Base-by-base conservation (phyloP, 2,888 invertebrate species). In the Punctoribates punctum region DNA sequence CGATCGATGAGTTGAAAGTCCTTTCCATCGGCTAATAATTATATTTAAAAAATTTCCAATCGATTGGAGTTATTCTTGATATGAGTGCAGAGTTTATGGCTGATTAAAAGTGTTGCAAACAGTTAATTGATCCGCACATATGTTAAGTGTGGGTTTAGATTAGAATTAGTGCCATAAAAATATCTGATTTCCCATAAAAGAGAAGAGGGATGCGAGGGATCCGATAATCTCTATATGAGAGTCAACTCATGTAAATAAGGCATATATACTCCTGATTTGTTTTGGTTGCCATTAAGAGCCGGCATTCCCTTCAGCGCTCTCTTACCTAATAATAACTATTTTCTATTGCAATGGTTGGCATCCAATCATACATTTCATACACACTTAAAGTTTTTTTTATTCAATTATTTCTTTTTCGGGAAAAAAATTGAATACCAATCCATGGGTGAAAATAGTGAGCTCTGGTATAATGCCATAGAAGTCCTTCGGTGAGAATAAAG, bases 121-220 rank as follows among this genome's bases (percentile, higher is more conserved):
- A 8, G 29, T 62, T 62, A 62, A 62, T 27, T 29, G 62, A 62
- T 62, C 29, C 17, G 13, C 27, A 62, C 62, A 62, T 62, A 29
- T 62, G 34, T 6, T 62, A 23, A 60, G 60, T 60, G 60, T 60
- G 17, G 62, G 29, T 29, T 27, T 62, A 20, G 62, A 9, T n/a
- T 54, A 11, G 54, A 23, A 54, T 62, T 62, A 62, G 27, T 27
- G 62, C 62, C 62, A 62, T 62, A 62, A 62, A 62, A 62, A 62
- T 62, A 62, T 62, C 62, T 62, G 62, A 62, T 62, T 62, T 62
- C 29, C 60, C 62, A 62, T 62, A 62, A 62, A 62, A 29, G 29
- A 42, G 62, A 62, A 20, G 1, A 62, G 62, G 29, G 62, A 62
- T 62, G 62, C 3, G 15, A 48, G 48, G 6, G 48, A 48, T 48